A percentile compares a stretch with the other conserved stretches of the same genome.
Conservation (phyloP, 2,888 invertebrate species). For the Hirtodrosophila confusa region DNA sequence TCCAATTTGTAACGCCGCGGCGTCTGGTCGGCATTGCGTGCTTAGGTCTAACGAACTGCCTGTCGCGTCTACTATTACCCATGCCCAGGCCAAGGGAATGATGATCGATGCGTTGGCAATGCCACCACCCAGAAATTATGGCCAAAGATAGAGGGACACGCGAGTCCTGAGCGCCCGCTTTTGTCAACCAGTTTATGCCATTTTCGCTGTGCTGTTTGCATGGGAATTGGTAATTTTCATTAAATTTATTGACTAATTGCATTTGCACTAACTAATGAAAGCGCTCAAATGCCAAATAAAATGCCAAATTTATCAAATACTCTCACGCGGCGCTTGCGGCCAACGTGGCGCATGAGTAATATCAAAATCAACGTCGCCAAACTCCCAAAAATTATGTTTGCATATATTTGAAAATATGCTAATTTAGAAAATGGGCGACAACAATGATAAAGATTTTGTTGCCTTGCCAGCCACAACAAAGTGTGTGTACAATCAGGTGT, state of each 20-base stretch:
- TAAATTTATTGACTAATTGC: conserved; percentile 78
- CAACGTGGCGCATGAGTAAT: conserved; percentile 37
- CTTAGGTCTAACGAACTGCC: conserved; percentile 11
- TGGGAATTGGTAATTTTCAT: conserved; percentile 70
- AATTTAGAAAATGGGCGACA: conserved; percentile 36
- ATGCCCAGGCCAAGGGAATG: conserved; percentile 17
- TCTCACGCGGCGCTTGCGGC: not conserved
- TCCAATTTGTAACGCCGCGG: conserved; percentile 53
- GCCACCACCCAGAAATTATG: conserved; percentile 65
- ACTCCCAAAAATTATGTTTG: too few relatives aligned
- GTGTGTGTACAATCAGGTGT: conserved; percentile 4
- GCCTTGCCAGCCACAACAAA: too few relatives aligned
- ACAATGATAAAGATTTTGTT: too few relatives aligned
- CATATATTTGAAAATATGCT: conserved; percentile 1
- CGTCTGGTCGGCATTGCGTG: conserved; percentile 36
- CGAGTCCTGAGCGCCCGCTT: conserved; percentile 11
- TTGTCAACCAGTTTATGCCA: conserved; percentile 50
- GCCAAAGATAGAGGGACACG: conserved; percentile 57
- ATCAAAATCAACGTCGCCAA: conserved; percentile 60
- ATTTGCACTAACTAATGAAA: conserved; percentile 67
- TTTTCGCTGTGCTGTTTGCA: conserved; percentile 49
- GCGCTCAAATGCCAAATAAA: conserved; percentile 67
- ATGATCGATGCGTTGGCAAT: conserved; percentile 63
- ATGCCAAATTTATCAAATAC: conserved; percentile 66
- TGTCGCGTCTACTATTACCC: conserved; percentile 29